These are phyloP conservation scores for Drosophila siamana DNA, from an alignment of 2,888 invertebrate species.

Conservation along the genomic window DNA sequence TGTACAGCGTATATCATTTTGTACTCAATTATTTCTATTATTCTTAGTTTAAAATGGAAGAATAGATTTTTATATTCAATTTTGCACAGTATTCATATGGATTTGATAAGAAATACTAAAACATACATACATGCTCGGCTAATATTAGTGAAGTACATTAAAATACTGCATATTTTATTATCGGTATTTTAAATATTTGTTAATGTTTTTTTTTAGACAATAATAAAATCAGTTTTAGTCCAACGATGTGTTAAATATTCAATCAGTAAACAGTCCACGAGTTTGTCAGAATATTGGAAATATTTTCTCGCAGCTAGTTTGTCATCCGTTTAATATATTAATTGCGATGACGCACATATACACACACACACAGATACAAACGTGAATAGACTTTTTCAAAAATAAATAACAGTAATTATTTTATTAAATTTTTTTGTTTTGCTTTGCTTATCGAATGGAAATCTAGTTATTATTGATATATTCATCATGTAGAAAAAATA, in stretches of 20 bases:
- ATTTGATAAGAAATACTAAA: too few species aligned
- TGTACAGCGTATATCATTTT: too few species aligned
- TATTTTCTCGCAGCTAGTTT: conserved; percentile 1
- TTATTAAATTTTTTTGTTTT: neutral
- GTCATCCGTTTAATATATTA: conserved; percentile 5
- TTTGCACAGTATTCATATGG: too few species aligned
- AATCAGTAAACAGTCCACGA: neutral
- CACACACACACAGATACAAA: too few species aligned
- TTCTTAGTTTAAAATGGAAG: too few species aligned
- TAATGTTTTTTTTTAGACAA: too few species aligned
- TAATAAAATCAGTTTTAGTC: neutral
- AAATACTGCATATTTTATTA: too few species aligned
- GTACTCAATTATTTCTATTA: too few species aligned
- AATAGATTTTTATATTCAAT: too few species aligned
- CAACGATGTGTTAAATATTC: neutral
- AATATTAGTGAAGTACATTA: too few species aligned
- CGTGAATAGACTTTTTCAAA: neutral
- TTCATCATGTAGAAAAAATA: conserved; percentile 18
- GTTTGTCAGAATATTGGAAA: neutral
- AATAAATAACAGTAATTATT: conserved; percentile 10
- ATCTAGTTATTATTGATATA: conserved; percentile 22
- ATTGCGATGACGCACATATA: conserved; percentile 7
- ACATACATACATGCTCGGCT: too few species aligned
- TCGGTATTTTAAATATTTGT: too few species aligned
- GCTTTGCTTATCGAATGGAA: neutral